A percentile compares a stretch with the other conserved stretches of the same genome.
Evolutionary conservation across 1,140 invertebrate species (phyloP).

Genomic region (Tyrophagus putrescentiae): DNA sequence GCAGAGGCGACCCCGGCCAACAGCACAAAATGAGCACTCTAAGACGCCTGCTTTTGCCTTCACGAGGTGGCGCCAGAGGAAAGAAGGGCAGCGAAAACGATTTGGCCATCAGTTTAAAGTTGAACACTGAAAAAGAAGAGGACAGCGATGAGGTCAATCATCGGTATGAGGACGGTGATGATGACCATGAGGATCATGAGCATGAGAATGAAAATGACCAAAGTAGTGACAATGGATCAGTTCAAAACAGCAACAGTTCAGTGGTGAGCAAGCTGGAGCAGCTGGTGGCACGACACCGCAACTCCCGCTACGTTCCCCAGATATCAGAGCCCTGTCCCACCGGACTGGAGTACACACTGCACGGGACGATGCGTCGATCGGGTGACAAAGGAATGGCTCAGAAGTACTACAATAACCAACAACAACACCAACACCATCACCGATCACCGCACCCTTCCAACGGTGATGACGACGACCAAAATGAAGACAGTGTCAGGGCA

Average conservation of each 20-base stretch:
- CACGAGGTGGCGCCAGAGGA: background rate
- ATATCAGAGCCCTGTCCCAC: constrained; percentile 3
- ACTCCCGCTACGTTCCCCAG: background rate
- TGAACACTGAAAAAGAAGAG: too few relatives aligned
- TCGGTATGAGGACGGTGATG: too few relatives aligned
- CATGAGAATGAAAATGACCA: background rate
- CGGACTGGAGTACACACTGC: background rate
- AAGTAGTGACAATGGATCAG: background rate
- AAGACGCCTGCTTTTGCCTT: background rate
- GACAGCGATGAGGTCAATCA: too few relatives aligned
- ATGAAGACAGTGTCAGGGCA: too few relatives aligned
- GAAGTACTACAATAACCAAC: background rate
- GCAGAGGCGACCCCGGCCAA: background rate
- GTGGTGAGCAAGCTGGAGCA: background rate
- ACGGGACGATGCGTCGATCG: background rate
- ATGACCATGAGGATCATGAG: too few relatives aligned
- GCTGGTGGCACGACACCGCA: background rate
- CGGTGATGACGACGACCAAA: background rate
- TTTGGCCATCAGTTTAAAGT: too few relatives aligned
- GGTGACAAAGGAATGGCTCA: background rate
- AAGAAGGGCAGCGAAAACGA: background rate
- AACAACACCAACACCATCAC: background rate
- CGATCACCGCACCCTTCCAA: background rate
- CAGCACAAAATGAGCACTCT: background rate
- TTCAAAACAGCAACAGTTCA: too few relatives aligned